Evolutionary conservation across 1,140 invertebrate genomes (phyloP), one percentile per base, ranked within the genome.

Genomic region (Lasaia peninsularis): DNA sequence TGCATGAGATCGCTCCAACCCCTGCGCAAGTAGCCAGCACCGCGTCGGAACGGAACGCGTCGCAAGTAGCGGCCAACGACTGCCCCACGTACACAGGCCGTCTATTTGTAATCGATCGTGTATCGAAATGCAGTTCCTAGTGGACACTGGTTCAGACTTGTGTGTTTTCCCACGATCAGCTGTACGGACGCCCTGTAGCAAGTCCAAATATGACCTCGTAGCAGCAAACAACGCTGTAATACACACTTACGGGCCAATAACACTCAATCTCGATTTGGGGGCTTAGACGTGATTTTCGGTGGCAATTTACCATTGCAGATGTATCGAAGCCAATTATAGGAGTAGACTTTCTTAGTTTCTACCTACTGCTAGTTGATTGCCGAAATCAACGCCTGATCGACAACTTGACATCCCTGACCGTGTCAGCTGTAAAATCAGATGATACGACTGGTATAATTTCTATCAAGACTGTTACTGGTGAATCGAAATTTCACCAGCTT

Each of bases 241-340:
- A 2, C 34, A 60, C 16, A 88, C 84, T 2, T 88, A 80, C 56
- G 83, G 86, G 0, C 32, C 21, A 3, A 59, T 56, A 18, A 8
- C 49, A 4, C 33, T 88, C 0, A 53, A 58, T 4, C 52, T 89
- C 0, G 59, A 82, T 52, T 55, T 87, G n/a, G 0, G 73, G 79
- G 0, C 60, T 88, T 24, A 52, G 75, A 14, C 63, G 81, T 28
- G 55, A 56, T 2, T 79, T 84, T 44, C 14, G 10, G 7, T 89
- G 88, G 86, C 54, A 44, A 0, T 90, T 90, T 56, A 70, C 76
- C 2, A 56, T 90, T 0, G 87, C 86, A 1, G 78, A 89, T 52
- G 73, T 89, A 1, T 51, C 62, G 0, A 68, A 54, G 12, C 65
- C 63, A 0, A 71, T 71, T 16, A 64, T 90, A 2, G 84, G 87